Base-by-base conservation (phyloP, 1,140 invertebrate species). In the Medauroidea extradentata region DNA sequence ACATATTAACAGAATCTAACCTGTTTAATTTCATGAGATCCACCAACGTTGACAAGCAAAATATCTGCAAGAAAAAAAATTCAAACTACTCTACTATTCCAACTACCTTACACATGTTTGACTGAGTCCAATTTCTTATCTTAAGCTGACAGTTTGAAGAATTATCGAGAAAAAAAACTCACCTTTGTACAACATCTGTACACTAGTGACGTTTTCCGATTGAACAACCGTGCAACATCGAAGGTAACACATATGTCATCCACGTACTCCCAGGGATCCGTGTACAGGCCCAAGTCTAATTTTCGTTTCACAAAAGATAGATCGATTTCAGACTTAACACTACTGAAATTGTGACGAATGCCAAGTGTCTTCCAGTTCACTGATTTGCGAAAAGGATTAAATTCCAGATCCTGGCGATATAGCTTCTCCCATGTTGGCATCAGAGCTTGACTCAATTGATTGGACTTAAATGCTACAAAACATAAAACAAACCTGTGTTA, bases 181-280 rank as follows among this genome's bases (percentile, higher is more conserved):
- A 98, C 94, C 88, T 98, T 99, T 63, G 95, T 95, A 79, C 96
- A 98, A 75, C 93, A 97, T 80, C 92, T 90, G 78, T 99, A 99
- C 27, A 99, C 98, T 67, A 90, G 83, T 0, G 96, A 99, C 23
- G 94, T 97, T 78, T 99, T 99, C 59, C 91, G 87, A 76, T 99
- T 99, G 73, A 99, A 99, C 5, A 99, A 79, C 97, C 97, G 99
- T 16, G 98, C 98, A 78, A 99, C 99, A 64, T 99, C 96, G 74
- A 99, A 99, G 97, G 99, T 99, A 34, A 99, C 83, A 95, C 96
- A 99, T 1, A 99, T 94, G 76, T 99, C 98, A 69, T 99, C 96
- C 8, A 98, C 94, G 75, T 98, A 99, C 72, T 99, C 93, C 96
- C 97, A 99, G 0, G 98, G 97, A 80, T 99, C 95, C 50, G 87